Conservation (phyloP, 1,140 invertebrate species). For the Radopholus similis region DNA sequence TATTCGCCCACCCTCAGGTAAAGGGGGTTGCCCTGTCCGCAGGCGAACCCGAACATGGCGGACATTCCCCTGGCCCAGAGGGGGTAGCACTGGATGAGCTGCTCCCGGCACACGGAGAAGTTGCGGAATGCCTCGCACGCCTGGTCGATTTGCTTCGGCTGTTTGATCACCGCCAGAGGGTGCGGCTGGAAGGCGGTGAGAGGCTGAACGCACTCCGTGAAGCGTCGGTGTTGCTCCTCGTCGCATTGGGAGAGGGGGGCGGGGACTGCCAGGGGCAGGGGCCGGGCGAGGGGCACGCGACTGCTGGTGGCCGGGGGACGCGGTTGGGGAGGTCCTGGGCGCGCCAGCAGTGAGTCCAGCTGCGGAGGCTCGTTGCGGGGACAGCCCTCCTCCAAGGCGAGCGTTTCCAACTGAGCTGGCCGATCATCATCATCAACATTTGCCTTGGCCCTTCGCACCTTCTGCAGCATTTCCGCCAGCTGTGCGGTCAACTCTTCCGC, state of each 20-base stretch:
- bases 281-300: conserved; percentile 37
- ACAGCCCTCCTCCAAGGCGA: conserved; percentile 58
- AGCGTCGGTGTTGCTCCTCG: conserved; percentile 43
- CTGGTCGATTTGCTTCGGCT: conserved; percentile 50
- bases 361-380: conserved; percentile 43
- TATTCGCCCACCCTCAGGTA: conserved; percentile 35
- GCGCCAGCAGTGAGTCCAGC: conserved; percentile 45
- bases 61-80: conserved; percentile 55
- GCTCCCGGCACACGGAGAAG: conserved; percentile 48
- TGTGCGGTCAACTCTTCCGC: background rate
- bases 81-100: conserved; percentile 12
- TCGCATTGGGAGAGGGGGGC: conserved; percentile 28
- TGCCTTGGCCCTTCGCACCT: background rate
- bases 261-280: conserved; percentile 12
- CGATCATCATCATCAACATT: background rate
- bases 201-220: conserved; percentile 47
- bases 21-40: conserved; percentile 40
- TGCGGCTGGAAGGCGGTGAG: conserved; percentile 57
- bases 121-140: conserved; percentile 49
- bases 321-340: conserved; percentile 16
- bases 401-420: conserved; percentile 39
- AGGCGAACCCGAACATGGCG: conserved; percentile 57
- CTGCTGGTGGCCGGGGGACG: background rate
- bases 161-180: conserved; percentile 54
- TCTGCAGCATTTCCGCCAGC: background rate